A percentile compares a stretch with the other conserved stretches of the same genome.
Evolutionary conservation across 92 coral and sea anemone genomes (phyloP).

Genomic region (Hydrozoanthus gracilis): DNA sequence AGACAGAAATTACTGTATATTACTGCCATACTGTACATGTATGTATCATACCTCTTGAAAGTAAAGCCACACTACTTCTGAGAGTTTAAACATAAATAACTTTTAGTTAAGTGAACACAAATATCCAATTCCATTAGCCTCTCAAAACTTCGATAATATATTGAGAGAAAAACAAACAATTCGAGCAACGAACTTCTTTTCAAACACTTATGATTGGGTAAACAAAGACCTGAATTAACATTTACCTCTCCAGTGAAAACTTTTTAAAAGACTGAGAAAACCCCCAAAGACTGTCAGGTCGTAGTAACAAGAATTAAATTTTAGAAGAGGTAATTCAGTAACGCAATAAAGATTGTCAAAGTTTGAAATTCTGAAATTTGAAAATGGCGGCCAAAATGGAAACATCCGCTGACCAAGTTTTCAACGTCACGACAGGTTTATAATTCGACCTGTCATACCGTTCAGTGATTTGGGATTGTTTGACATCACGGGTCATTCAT

Average conservation of each 20-base stretch:
- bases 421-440: not conserved
- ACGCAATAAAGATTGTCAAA: too few species aligned
- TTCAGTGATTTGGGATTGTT: not conserved
- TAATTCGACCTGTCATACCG: conserved; percentile 6
- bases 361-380: not conserved
- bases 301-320: not conserved
- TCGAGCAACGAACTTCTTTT: conserved; percentile 31
- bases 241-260: not conserved
- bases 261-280: not conserved
- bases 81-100: too few species aligned
- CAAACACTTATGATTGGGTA: not conserved
- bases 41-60: too few species aligned
- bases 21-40: too few species aligned
- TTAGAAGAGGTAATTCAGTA: not conserved
- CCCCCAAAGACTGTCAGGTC: not conserved
- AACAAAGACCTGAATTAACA: not conserved
- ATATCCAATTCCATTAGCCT: not conserved
- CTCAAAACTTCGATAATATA: not conserved
- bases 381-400: conserved; percentile 22
- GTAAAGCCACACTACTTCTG: too few species aligned
- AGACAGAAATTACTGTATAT: too few species aligned
- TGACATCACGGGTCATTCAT: conserved; percentile 7
- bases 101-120: not conserved
- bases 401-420: conserved; percentile 1
- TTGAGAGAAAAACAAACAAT: conserved; percentile 22